Percentiles rank a stretch among this genome's conserved stretches.
Evolutionary conservation across 1,140 invertebrate species (phyloP).

Genomic region (Papilio polyxenes): DNA sequence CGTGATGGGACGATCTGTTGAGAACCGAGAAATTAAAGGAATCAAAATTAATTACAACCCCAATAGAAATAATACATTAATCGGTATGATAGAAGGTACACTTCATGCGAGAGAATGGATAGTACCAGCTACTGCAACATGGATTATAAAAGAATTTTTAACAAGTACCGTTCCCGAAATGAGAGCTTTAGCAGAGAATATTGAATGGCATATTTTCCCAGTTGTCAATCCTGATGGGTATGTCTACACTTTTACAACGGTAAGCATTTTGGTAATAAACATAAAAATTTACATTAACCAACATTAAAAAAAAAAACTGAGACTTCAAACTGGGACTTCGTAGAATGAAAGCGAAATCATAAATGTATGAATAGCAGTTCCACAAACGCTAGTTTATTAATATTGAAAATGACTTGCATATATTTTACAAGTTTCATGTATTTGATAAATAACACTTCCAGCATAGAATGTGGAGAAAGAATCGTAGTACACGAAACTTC

Average conservation of each 20-base stretch:
- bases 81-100: conserved; percentile 81
- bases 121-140: conserved; percentile 85
- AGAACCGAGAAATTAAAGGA: conserved; percentile 84
- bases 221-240: conserved; percentile 87
- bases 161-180: conserved; percentile 77
- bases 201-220: conserved; percentile 84
- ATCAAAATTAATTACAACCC: conserved; percentile 81
- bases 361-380: not conserved
- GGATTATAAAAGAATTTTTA: conserved; percentile 85
- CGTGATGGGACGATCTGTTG: conserved; percentile 81
- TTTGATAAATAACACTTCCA: conserved; percentile 55
- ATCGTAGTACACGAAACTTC: conserved; percentile 64
- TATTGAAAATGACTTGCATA: not conserved
- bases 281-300: not conserved
- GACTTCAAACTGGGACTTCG: not conserved
- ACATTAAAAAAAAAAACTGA: not conserved
- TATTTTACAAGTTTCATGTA: not conserved
- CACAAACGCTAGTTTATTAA: not conserved
- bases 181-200: conserved; percentile 80
- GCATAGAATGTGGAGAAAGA: conserved; percentile 89
- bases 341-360: not conserved
- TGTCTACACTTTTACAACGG: conserved; percentile 81
- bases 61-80: conserved; percentile 48
- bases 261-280: conserved; percentile 64
- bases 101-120: conserved; percentile 92